These are phyloP conservation scores for Mesocricetus auratus DNA, from an alignment of 2,113 vertebrate genomes.

Conservation along the genomic window DNA sequence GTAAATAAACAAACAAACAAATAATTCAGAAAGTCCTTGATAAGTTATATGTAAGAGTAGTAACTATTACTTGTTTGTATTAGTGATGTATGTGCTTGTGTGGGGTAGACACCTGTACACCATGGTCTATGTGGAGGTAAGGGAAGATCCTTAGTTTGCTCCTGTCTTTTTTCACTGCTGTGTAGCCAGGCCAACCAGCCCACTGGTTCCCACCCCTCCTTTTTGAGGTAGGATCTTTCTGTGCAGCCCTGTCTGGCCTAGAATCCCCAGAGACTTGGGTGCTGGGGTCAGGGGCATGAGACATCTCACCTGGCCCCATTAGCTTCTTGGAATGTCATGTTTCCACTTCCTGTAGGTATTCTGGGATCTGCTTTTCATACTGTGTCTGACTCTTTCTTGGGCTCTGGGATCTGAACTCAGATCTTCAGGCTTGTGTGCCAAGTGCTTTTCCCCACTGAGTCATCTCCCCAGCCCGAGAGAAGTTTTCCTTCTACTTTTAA, in stretches of 20 bases:
- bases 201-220: neutral
- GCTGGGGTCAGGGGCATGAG: neutral
- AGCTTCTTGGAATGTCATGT: neutral
- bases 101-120: neutral
- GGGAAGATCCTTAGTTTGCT: neutral
- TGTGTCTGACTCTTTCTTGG: neutral
- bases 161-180: neutral
- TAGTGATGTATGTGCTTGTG: neutral
- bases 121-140: neutral
- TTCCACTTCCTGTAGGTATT: neutral
- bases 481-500: slow-evolving; percentile 55
- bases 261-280: neutral
- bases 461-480: neutral
- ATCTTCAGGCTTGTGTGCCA: neutral
- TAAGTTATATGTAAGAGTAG: neutral
- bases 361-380: neutral
- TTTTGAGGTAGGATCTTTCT: neutral
- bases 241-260: neutral
- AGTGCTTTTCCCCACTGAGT: neutral
- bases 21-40: slow-evolving; percentile 28
- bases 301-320: neutral
- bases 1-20: neutral
- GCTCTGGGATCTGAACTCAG: neutral
- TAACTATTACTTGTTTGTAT: neutral
- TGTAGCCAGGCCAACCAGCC: too few relatives aligned